These are phyloP conservation scores for Ameiurus melas DNA, from an alignment of 2,113 vertebrate species.

Conservation along the genomic window DNA sequence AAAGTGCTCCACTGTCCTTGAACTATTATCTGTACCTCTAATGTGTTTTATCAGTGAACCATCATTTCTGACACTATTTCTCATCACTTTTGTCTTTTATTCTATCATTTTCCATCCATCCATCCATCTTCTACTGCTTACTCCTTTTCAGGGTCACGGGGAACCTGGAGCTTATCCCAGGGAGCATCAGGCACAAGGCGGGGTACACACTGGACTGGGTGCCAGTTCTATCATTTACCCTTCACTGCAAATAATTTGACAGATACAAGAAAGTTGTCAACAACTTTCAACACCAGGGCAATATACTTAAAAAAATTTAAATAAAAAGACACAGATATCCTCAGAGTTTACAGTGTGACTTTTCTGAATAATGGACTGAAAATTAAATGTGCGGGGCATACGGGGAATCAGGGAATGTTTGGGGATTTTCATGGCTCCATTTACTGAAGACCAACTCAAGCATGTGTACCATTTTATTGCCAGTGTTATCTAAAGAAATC, in stretches of 20 bases:
- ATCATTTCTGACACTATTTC: constrained; percentile 53
- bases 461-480: constrained; percentile 11
- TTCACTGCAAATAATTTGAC: constrained; percentile 22
- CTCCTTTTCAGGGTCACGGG: too few relatives aligned
- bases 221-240: background rate
- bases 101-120: constrained; percentile 33
- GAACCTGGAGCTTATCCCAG: too few relatives aligned
- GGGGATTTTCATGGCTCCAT: constrained; percentile 24
- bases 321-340: background rate
- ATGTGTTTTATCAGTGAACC: constrained; percentile 65
- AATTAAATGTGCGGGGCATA: background rate
- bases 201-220: too few relatives aligned
- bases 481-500: constrained; percentile 17
- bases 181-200: too few relatives aligned
- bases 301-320: background rate
- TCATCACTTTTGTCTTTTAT: constrained; percentile 62
- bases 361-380: constrained; percentile 13
- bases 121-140: too few relatives aligned
- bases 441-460: constrained; percentile 26
- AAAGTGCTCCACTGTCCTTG: constrained; percentile 64
- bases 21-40: constrained; percentile 55
- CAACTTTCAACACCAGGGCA: background rate
- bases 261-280: background rate
- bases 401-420: background rate
- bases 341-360: background rate